These are phyloP conservation scores for Patiria miniata DNA, from an alignment of 35 echinoderm and acorn worm genomes.

Conservation along the genomic window DNA sequence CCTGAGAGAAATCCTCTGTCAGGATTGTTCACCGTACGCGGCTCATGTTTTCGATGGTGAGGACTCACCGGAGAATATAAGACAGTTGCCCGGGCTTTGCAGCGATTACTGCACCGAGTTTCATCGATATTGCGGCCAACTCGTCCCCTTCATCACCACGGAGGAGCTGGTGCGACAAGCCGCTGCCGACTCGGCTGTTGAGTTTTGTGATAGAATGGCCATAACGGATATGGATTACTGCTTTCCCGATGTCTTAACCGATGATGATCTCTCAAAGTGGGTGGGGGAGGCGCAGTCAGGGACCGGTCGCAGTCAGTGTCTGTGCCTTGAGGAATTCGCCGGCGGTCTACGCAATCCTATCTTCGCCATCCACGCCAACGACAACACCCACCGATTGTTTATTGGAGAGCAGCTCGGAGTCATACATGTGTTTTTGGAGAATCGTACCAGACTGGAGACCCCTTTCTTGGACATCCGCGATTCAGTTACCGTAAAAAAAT, in stretches of 20 bases:
- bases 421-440: conserved; percentile 68
- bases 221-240: conserved; percentile 83
- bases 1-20: conserved; percentile 78
- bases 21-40: conserved; percentile 91
- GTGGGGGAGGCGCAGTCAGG: conserved; percentile 40
- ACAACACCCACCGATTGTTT: conserved; percentile 83
- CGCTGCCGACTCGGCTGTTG: background rate
- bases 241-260: conserved; percentile 63
- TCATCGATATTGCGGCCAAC: conserved; percentile 50
- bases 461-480: conserved; percentile 82
- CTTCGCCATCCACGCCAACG: conserved; percentile 73
- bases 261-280: conserved; percentile 47
- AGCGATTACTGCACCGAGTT: conserved; percentile 68
- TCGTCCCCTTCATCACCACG: conserved; percentile 61
- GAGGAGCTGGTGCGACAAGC: conserved; percentile 44
- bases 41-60: conserved; percentile 81
- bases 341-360: conserved; percentile 78
- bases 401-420: conserved; percentile 79
- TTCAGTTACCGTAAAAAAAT: conserved; percentile 33
- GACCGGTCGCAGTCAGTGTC: conserved; percentile 56
- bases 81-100: conserved; percentile 81
- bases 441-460: conserved; percentile 66
- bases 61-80: background rate
- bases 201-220: conserved; percentile 61
- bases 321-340: conserved; percentile 94